Evolutionary conservation across 2,113 vertebrate genomes (phyloP), one percentile per base, ranked within the genome.

Genomic region (Thamnophis sirtalis): DNA sequence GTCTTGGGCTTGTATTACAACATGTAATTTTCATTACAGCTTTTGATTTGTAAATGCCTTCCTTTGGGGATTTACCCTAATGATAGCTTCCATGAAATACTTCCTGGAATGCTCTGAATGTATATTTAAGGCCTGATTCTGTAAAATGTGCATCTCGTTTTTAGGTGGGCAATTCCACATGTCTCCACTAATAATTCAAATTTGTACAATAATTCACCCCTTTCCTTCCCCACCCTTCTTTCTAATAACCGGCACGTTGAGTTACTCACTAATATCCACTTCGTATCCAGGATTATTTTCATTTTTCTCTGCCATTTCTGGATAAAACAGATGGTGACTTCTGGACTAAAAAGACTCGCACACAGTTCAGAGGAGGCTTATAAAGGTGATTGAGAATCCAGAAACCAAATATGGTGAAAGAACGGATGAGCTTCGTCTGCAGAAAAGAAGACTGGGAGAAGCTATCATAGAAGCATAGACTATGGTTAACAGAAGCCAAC

Each of bases 21-120:
- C 91, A 94, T 95, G 95, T 94, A 51, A 95, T 95, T 96, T 92
- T 96, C 93, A 93, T 96, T 96, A 94, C 88, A 94, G 92, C 91
- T 63, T 94, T 84, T 95, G 93, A 95, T 95, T 94, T 91, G 87
- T 55, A 94, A 95, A 95, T 9, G 11, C 5, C 86, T 94, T 96
- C 87, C 38, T 92, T 95, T 94, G 94, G 92, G 89, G 89, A 91
- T 90, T 91, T 91, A 21, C 48, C 60, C 84, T 96, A 96, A 94
- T 93, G 93, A 93, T 88, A 95, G 90, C 89, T 7, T 92, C 85
- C 86, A 26, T 91, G 92, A 89, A 94, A 93, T 68, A 90, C 55
- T 93, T 95, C 92, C 94, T 95, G 93, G 92, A 95, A 95, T 95
- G 94, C 51, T 94, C 96, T 94, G 0, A 88, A 95, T 96, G 93